These are phyloP conservation scores for Clarias laeviceps DNA, from an alignment of 2,797 vertebrate species.

Conservation along the genomic window DNA sequence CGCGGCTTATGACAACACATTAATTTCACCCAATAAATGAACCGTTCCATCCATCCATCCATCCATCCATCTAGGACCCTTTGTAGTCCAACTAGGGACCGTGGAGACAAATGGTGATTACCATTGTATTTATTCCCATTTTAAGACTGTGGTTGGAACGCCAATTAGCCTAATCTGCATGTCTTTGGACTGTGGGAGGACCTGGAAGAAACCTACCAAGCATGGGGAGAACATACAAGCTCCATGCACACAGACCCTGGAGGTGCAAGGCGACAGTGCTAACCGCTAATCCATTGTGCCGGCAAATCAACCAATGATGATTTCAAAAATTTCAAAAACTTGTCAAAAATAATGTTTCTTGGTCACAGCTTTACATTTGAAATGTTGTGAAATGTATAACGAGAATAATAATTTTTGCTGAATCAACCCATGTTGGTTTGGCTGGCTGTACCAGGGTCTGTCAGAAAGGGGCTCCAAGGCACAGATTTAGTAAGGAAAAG, in stretches of 20 bases:
- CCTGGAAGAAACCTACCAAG: too few species aligned
- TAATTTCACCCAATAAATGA: background rate
- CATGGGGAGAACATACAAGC: too few species aligned
- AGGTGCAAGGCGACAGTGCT: too few species aligned
- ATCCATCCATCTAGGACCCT: too few species aligned
- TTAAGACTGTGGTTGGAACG: too few species aligned
- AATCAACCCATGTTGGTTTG: constrained; percentile 29
- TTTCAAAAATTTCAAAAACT: background rate
- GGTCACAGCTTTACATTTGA: constrained; percentile 19
- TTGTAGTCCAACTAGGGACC: too few species aligned
- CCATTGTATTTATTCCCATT: too few species aligned
- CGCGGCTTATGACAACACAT: background rate
- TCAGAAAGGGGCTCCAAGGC: constrained; percentile 31
- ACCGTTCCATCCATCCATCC: background rate
- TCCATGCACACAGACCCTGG: too few species aligned
- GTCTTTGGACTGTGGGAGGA: too few species aligned
- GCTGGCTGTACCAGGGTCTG: constrained; percentile 31
- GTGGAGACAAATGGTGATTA: too few species aligned
- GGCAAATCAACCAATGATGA: background rate
- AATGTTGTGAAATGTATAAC: background rate
- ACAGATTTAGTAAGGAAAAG: constrained; percentile 15
- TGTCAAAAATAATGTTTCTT: background rate
- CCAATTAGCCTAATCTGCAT: too few species aligned
- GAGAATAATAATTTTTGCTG: constrained; percentile 8
- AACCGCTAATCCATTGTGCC: too few species aligned